Evolutionary conservation across 2,113 vertebrate genomes (phyloP), one percentile per base, ranked within the genome.

Genomic region (Dasyornis broadbenti): DNA sequence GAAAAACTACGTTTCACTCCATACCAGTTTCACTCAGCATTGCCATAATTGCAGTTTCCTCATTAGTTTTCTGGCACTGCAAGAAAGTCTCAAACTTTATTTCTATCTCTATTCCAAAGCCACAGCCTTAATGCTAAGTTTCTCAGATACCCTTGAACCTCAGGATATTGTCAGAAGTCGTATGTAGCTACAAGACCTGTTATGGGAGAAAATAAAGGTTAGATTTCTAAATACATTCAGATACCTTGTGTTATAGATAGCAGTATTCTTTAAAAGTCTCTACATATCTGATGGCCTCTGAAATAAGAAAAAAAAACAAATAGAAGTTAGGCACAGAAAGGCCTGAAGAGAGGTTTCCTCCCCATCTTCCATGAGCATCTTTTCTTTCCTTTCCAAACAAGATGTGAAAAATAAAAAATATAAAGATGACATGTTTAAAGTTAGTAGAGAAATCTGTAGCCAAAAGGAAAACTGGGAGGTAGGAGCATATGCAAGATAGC

Each of bases 201-300:
- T 68, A 61, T 0, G 0, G 16, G 7, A 16, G 57, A 72, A 81
- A 45, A 56, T 8, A 69, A 39, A 4, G 10, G 7, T 75, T 54
- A 79, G 13, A 56, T 47, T 82, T 69, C 49, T 68, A 85, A 84
- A 86, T 24, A 35, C 8, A 65, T 35, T 37, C 9, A 24, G 23
- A 11, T 24, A 66, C 10, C 11, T 52, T 3, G 1, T 19, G 14
- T 30, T 35, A 64, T 21, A 79, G 28, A 57, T 8, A 44, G 31
- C 0, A 70, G 42, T 31, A 44, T 37, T 63, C 54, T 65, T 87
- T 49, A 76, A 68, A 72, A 82, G 17, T 5, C 21, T 33, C 35
- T 71, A 42, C 6, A 75, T 70, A 66, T 64, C 21, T 60, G 28
- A 82, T n/a, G 16, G 4, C 15, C 10, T 37, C 24, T 72, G 28